Evolutionary conservation across 2,113 vertebrate species (phyloP).

Genomic region (Anas platyrhynchos): DNA sequence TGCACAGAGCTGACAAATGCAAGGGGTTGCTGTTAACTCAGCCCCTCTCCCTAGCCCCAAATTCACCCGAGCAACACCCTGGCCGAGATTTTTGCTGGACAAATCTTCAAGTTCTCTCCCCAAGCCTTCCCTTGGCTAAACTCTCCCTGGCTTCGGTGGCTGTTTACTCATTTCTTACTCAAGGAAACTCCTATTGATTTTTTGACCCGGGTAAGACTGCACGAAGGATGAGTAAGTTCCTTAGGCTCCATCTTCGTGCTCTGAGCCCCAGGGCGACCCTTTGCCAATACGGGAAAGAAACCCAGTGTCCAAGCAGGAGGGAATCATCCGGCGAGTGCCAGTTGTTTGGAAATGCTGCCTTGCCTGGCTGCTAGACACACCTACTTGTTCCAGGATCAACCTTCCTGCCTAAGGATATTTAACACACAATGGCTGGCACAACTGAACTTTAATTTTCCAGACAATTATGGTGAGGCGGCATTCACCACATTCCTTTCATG

Average conservation of each 20-base stretch:
- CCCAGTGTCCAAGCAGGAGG: fast-evolving
- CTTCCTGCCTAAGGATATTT: constrained; percentile 21
- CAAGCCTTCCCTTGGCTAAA: background rate
- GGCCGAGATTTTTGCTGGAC: background rate
- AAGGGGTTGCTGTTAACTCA: background rate
- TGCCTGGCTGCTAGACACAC: background rate
- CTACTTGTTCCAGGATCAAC: constrained; percentile 17
- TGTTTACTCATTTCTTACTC: background rate
- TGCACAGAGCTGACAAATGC: fast-evolving
- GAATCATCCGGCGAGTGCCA: background rate
- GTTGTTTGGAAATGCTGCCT: background rate
- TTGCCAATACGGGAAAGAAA: fast-evolving
- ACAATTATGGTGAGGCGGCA: constrained; percentile 1
- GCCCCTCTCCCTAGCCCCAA: too few relatives aligned
- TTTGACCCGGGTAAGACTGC: background rate
- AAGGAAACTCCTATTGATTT: background rate
- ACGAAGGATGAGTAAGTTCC: background rate
- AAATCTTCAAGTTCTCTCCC: background rate
- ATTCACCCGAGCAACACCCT: background rate
- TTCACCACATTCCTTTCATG: background rate
- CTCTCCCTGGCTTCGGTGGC: background rate
- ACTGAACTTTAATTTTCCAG: constrained; percentile 30
- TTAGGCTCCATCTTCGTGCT: background rate
- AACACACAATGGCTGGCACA: constrained; percentile 37
- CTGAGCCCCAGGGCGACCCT: background rate